Percentiles rank a stretch among this genome's conserved stretches.
These are phyloP conservation scores for Lithophane socia DNA, from an alignment of 2,888 invertebrate genomes.

Conservation along the genomic window DNA sequence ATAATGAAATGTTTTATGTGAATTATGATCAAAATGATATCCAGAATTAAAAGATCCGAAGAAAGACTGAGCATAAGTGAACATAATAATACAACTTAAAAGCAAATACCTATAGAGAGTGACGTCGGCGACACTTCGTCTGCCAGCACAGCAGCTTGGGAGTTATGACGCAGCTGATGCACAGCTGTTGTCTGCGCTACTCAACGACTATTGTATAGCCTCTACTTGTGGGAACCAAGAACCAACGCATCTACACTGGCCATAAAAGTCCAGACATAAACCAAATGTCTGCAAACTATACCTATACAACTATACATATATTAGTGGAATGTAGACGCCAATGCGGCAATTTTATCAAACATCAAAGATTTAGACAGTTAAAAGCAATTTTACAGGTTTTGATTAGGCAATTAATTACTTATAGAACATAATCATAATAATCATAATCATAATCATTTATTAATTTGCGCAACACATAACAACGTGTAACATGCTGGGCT, in stretches of 20 bases:
- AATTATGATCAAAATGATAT: neutral
- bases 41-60: neutral
- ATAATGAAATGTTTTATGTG: neutral
- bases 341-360: neutral
- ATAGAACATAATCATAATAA: no score
- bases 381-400: neutral
- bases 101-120: neutral
- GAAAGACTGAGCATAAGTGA: neutral
- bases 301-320: neutral
- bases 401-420: neutral
- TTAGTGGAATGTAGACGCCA: neutral
- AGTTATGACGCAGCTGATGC: slow-evolving; percentile 33
- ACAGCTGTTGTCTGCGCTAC: slow-evolving; percentile 43
- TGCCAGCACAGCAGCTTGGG: slow-evolving; percentile 10
- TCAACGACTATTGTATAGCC: no score
- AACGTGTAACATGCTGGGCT: no score
- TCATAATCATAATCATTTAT: no score
- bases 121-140: slow-evolving; percentile 37
- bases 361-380: neutral
- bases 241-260: slow-evolving; percentile 4
- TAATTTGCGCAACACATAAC: no score
- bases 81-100: neutral
- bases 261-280: neutral
- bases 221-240: slow-evolving; percentile 28
- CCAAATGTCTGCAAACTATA: neutral